Percentiles rank a stretch among this genome's conserved stretches.
These are phyloP conservation scores for Syngnathus floridae DNA, from an alignment of 2,113 vertebrate genomes.

Conservation along the genomic window DNA sequence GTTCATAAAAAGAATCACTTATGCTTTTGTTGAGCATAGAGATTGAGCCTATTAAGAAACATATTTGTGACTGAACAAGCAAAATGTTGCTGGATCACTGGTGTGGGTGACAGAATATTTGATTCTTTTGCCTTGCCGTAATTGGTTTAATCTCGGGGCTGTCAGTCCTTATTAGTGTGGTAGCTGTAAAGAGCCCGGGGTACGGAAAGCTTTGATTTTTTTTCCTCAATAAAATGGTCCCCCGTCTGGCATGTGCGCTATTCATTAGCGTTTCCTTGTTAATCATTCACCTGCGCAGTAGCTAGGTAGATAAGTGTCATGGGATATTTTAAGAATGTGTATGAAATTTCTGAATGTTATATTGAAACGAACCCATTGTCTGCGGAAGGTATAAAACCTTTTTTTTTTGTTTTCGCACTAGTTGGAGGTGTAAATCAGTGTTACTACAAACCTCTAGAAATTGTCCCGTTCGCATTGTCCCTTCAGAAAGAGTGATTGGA, in stretches of 20 bases:
- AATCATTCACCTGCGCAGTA: conserved; percentile 25
- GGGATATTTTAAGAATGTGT: background rate
- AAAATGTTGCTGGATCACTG: conserved; percentile 57
- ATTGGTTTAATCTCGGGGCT: conserved; percentile 72
- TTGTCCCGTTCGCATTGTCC: background rate
- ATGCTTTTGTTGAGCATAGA: conserved; percentile 18
- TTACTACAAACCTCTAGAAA: background rate
- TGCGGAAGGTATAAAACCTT: background rate
- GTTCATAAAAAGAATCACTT: conserved; percentile 8
- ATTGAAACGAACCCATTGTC: background rate
- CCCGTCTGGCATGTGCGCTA: conserved; percentile 33
- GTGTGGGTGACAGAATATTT: conserved; percentile 66
- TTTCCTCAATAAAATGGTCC: conserved; percentile 45
- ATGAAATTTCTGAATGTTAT: background rate
- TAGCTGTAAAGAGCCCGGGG: conserved; percentile 37
- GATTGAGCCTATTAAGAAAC: conserved; percentile 21
- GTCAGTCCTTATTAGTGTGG: conserved; percentile 66
- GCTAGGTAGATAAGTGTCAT: conserved; percentile 18
- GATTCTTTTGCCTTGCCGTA: conserved; percentile 62
- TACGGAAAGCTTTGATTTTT: conserved; percentile 37
- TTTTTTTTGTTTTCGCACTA: background rate
- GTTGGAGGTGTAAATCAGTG: background rate
- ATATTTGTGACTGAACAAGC: conserved; percentile 43
- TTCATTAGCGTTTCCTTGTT: conserved; percentile 36
- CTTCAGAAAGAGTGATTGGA: background rate